Evolutionary conservation across 2,797 vertebrate genomes (phyloP), one percentile per base, ranked within the genome.

Genomic region (Argya squamiceps): DNA sequence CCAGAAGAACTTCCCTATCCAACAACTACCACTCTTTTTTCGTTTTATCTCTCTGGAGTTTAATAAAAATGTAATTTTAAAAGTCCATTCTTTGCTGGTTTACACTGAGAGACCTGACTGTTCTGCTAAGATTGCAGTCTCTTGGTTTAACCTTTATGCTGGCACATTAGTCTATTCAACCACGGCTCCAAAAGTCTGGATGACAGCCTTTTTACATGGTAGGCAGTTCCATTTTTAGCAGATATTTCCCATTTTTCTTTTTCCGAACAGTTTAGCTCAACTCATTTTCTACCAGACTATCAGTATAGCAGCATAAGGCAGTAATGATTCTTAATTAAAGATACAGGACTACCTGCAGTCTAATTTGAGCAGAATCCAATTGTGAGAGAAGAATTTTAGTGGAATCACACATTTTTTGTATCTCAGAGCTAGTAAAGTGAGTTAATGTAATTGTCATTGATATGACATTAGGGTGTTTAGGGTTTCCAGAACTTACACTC

Each of bases 301-400:
- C 53, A 29, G 37, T 56, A 34, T 5, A 69, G 52, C 27, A 89
- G 34, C 59, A 79, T 74, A 83, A 83, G 46, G 56, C 52, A 83
- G 34, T 70, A 89, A 84, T 58, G 52, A 3, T 71, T 89, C 22
- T 88, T 93, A 84, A 91, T 91, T 87, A 92, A 89, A 95, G 94
- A 76, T 34, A 76, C 36, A 56, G 14, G n/a, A 11, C 16, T 92
- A 89, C 74, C 63, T 91, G 47, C 9, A 20, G n/a, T 50, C 55
- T 69, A 84, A 88, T 84, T 94, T 65, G 58, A 85, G 19, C 43
- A 80, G 53, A 85, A 94, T 64, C 30, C 34, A 74, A 56, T 68
- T 80, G 20, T 34, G 36, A 88, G 43, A 90, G 27, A 19, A 89
- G 32, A 74, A 74, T 84, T 90, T 77, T 82, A 68, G 64, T 36